Percentiles rank a stretch among this genome's conserved stretches.
phyloP scores from a whole-genome alignment of 2,113 vertebrate species.

The Pongo abelii region DNA sequence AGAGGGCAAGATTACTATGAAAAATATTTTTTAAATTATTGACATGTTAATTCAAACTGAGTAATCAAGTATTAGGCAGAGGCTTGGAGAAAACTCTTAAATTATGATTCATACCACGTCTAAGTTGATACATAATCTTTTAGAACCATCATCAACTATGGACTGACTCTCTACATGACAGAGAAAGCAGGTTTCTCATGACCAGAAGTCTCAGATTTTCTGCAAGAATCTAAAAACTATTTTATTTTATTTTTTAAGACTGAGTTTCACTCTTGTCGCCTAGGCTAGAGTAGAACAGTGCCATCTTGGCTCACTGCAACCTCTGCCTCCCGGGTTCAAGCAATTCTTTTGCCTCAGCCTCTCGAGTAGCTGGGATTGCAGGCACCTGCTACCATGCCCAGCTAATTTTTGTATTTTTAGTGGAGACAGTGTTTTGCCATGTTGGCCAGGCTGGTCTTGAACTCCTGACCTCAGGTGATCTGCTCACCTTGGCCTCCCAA shows the following conservation, averaged over 20 bases:
- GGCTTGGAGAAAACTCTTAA: background rate
- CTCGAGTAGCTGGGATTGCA: too few species aligned
- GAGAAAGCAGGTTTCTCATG: conserved; percentile 2
- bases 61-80: background rate
- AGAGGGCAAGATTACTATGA: background rate
- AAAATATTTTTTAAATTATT: background rate
- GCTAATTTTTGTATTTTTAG: too few species aligned
- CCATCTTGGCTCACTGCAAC: too few species aligned
- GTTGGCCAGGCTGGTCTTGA: too few species aligned
- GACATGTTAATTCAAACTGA: background rate
- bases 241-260: background rate
- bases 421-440: too few species aligned
- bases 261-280: too few species aligned
- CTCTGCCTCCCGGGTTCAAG: too few species aligned
- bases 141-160: conserved; percentile 22
- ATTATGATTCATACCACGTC: background rate
- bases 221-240: background rate
- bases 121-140: background rate
- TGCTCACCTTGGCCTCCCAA: too few species aligned
- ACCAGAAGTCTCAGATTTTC: background rate
- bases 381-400: too few species aligned
- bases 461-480: too few species aligned
- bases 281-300: too few species aligned
- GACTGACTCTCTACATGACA: background rate
- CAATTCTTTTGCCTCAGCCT: too few species aligned